These are phyloP conservation scores for Melanotaenia nigrans DNA, from an alignment of 2,797 vertebrate species.

Conservation along the genomic window DNA sequence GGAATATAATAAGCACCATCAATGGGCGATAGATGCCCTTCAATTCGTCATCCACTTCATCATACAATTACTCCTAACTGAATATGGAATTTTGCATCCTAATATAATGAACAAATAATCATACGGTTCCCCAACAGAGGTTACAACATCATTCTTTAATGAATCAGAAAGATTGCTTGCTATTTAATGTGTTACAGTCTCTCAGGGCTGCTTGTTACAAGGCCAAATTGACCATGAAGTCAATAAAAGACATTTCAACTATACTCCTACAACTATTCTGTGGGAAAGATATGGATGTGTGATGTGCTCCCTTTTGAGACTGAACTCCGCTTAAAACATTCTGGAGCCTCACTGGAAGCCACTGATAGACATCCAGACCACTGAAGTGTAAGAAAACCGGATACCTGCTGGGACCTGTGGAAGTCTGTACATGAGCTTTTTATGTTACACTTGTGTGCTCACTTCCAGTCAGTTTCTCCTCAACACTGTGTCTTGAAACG, in stretches of 20 bases:
- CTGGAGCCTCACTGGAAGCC: constrained; percentile 48
- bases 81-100: not conserved
- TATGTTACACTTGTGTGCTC: constrained; percentile 39
- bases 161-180: constrained; percentile 3
- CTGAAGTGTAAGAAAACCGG: constrained; percentile 61
- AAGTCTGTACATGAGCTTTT: constrained; percentile 36
- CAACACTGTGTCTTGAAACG: constrained; percentile 22
- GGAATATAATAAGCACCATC: not conserved
- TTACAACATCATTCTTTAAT: constrained; percentile 7
- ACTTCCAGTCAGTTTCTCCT: constrained; percentile 20
- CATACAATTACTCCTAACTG: not conserved
- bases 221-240: constrained; percentile 56
- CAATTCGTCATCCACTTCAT: not conserved
- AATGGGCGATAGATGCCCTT: not conserved
- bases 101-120: not conserved
- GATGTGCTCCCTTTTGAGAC: constrained; percentile 61
- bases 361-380: constrained; percentile 61
- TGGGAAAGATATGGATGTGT: constrained; percentile 54
- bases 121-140: not conserved
- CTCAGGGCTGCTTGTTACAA: constrained; percentile 33
- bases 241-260: constrained; percentile 58
- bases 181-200: constrained; percentile 45
- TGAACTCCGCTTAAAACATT: constrained; percentile 57
- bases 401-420: constrained; percentile 48
- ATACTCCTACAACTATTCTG: constrained; percentile 41